These are phyloP conservation scores for Astur gentilis DNA, from an alignment of 2,113 vertebrate species.

Conservation along the genomic window DNA sequence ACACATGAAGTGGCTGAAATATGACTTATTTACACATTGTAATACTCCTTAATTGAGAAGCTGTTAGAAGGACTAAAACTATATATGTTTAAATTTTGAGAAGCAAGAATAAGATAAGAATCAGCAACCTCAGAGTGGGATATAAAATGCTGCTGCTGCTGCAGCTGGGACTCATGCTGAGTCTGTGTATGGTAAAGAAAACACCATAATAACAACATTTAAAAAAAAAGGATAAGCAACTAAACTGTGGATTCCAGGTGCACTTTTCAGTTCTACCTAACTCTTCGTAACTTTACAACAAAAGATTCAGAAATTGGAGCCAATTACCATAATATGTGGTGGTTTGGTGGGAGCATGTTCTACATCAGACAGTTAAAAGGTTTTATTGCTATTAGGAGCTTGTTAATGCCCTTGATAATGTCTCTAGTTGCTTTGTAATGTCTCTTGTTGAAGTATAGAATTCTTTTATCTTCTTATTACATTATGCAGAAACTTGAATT, in stretches of 20 bases:
- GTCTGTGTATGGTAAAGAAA: not conserved
- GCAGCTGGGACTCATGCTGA: not conserved
- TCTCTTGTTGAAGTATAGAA: constrained; percentile 84
- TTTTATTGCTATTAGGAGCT: constrained; percentile 84
- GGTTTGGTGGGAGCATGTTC: constrained; percentile 79
- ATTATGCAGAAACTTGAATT: constrained; percentile 86
- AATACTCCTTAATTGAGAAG: not conserved
- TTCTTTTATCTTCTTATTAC: constrained; percentile 88
- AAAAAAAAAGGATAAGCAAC: not conserved
- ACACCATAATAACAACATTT: not conserved
- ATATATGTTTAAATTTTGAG: not conserved
- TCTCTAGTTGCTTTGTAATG: constrained; percentile 84
- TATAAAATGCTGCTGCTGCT: not conserved
- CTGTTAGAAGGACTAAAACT: not conserved
- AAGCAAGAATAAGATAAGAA: constrained; percentile 17
- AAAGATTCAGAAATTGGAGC: constrained; percentile 76
- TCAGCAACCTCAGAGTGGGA: not conserved
- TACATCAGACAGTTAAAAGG: constrained; percentile 84
- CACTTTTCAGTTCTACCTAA: constrained; percentile 65
- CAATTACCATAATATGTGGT: constrained; percentile 82
- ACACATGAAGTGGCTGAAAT: not conserved
- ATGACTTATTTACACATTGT: not conserved
- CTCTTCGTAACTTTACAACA: constrained; percentile 73
- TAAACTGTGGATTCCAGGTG: constrained; percentile 55
- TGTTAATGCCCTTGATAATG: constrained; percentile 84